phyloP scores from a whole-genome alignment of 2,888 invertebrate species.

The Digitonthophagus gazella region DNA sequence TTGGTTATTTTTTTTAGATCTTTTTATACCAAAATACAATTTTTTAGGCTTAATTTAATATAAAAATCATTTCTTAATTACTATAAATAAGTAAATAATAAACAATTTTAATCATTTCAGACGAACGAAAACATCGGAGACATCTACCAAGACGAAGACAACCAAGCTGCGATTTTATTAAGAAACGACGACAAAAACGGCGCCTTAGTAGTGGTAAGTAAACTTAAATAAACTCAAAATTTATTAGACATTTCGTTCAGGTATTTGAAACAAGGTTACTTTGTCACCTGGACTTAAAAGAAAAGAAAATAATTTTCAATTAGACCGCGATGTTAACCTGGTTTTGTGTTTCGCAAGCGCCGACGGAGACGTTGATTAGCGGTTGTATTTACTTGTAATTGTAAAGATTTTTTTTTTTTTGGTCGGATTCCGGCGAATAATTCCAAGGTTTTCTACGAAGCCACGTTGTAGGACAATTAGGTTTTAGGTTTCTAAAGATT shows the following conservation, averaged over 20 bases:
- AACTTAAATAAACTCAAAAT: slow-evolving; percentile 1
- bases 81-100: no score
- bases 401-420: neutral
- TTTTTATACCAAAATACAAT: no score
- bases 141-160: slow-evolving; percentile 82
- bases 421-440: no score
- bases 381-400: neutral
- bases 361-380: neutral
- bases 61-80: no score
- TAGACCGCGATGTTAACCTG: neutral
- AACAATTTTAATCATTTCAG: no score
- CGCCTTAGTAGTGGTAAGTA: slow-evolving; percentile 80
- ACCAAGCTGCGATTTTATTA: slow-evolving; percentile 83
- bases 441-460: no score
- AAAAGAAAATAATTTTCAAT: neutral
- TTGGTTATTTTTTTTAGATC: no score
- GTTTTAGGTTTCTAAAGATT: no score
- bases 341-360: neutral
- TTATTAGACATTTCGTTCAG: neutral
- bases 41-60: no score
- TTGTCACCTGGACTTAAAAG: neutral
- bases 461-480: no score
- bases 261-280: neutral
- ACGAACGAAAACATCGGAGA: slow-evolving; percentile 72
- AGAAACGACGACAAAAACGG: slow-evolving; percentile 76